A percentile compares a stretch with the other conserved stretches of the same genome.
Conservation (phyloP, 2,888 invertebrate species). For the Seira musarum region DNA sequence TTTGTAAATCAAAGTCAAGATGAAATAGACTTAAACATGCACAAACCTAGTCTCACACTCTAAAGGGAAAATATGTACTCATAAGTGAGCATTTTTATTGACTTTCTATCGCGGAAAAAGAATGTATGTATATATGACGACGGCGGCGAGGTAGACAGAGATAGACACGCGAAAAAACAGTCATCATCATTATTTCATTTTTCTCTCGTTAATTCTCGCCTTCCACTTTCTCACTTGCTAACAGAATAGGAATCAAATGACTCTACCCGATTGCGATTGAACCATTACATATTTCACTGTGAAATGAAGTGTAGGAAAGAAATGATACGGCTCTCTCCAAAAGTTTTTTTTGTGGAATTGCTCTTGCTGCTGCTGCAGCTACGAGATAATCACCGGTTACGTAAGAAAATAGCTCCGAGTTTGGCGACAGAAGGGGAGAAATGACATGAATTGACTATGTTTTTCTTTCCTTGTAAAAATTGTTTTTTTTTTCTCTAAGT, state of each 20-base stretch:
- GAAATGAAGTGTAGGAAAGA: no score
- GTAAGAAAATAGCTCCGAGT: neutral
- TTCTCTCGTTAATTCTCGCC: slow-evolving; percentile 43
- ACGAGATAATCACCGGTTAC: slow-evolving; percentile 27
- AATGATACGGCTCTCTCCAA: no score
- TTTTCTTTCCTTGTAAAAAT: slow-evolving; percentile 3
- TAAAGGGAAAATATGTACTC: no score
- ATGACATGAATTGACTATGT: slow-evolving; percentile 5
- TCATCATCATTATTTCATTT: slow-evolving; percentile 56
- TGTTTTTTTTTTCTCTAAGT: neutral
- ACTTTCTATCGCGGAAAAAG: neutral
- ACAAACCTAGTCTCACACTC: slow-evolving; percentile 34
- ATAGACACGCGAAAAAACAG: slow-evolving; percentile 67
- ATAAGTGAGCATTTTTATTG: no score
- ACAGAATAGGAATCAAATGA: no score
- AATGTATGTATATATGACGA: no score
- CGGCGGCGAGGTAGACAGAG: neutral
- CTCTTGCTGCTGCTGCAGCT: no score
- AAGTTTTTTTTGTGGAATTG: no score
- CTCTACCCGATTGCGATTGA: neutral
- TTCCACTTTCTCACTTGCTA: slow-evolving; percentile 16
- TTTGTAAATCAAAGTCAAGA: neutral
- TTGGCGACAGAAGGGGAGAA: neutral
- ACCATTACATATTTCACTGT: no score
- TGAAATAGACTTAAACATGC: slow-evolving; percentile 32